Conservation (phyloP, 2,797 vertebrate species). For the Pseudocheirus occidentalis region DNA sequence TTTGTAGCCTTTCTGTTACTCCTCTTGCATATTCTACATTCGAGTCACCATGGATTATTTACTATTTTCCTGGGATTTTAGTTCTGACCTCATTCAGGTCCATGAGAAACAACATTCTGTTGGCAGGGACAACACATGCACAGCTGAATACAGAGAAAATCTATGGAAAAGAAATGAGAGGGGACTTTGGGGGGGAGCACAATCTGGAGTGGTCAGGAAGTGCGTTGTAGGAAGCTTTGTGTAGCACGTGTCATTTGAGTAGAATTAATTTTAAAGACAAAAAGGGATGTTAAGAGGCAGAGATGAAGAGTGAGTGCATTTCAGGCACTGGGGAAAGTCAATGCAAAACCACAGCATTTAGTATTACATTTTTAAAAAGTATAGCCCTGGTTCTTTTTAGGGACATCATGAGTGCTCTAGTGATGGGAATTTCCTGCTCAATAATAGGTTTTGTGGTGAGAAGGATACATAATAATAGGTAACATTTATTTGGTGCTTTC, state of each 20-base stretch:
- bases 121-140: not conserved
- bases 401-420: not conserved
- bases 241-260: not conserved
- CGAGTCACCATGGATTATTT: not conserved
- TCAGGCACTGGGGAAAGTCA: not conserved
- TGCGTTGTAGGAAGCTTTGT: too few relatives aligned
- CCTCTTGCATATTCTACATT: not conserved
- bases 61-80: not conserved
- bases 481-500: too few relatives aligned
- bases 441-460: not conserved
- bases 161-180: not conserved
- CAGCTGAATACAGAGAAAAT: not conserved
- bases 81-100: not conserved
- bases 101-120: not conserved
- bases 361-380: too few relatives aligned
- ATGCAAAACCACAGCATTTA: not conserved
- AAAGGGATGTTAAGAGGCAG: not conserved
- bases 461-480: not conserved
- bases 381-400: not conserved
- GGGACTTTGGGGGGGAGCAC: not conserved
- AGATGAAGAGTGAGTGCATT: not conserved
- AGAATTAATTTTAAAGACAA: not conserved
- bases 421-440: not conserved
- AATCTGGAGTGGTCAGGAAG: not conserved
- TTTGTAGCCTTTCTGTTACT: not conserved